Evolutionary conservation across 2,797 vertebrate species (phyloP), one percentile per base, ranked within the genome.

Genomic region (Atherinosoma microstoma): DNA sequence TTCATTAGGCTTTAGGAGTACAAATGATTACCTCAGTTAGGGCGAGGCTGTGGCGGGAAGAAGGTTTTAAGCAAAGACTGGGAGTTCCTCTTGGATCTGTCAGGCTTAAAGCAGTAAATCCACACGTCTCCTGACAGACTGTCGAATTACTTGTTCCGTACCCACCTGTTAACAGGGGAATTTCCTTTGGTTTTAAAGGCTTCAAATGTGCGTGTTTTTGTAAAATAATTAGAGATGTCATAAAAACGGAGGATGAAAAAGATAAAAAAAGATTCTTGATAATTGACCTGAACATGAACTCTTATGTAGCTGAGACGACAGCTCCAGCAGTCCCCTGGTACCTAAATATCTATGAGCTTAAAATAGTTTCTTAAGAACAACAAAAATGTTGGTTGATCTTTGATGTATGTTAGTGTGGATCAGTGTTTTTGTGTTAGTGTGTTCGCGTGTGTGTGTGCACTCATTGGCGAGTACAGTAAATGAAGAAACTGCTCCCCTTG

Each of bases 41-140:
- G 42, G 51, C 63, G 36, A 79, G 58, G 65, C 60, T 65, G 10
- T 45, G 53, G 70, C 70, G 80, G 64, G 74, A 73, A 79, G 72
- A 69, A 58, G 79, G 61, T 87, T 87, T 83, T 60, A 69, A 66
- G 75, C 79, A 80, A 84, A 85, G 64, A 61, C 83, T 72, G 72
- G 22, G 68, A 86, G 75, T 85, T 83, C 54, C 70, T 80, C 36
- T 73, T 71, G 64, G 76, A 86, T 91, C 83, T 83, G 64, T 61
- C 61, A 30, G 70, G 64, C 68, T 89, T 88, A 78, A 81, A 78
- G 73, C 61, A 53, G 67, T 86, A 91, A 87, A 86, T 81, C 86
- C 88, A 76, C 87, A 65, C 61, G 65, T 70, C 70, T 73, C 70
- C 71, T n/a, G 61, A 80, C 78, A 76, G 73, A 61, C 40, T 35